phyloP scores from a whole-genome alignment of 2,888 invertebrate species.

The Callimorpha dominula region DNA sequence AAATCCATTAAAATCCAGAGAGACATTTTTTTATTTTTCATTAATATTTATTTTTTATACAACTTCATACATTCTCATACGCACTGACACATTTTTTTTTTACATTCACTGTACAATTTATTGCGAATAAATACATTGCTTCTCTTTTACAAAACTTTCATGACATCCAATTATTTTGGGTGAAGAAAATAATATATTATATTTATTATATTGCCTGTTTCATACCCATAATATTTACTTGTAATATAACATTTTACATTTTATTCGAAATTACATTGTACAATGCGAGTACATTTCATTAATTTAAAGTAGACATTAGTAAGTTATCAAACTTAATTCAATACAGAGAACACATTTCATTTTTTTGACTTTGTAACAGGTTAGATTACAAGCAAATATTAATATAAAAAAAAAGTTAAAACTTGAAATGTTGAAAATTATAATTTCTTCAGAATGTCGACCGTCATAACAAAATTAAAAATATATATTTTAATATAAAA shows the following conservation, averaged over 20 bases:
- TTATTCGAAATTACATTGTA: background rate
- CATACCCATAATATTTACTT: slow-evolving; percentile 26
- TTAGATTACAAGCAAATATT: slow-evolving; percentile 32
- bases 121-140: slow-evolving; percentile 84
- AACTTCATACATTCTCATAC: slow-evolving; percentile 72
- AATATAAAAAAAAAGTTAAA: background rate
- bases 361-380: background rate
- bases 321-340: background rate
- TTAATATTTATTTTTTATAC: slow-evolving; percentile 70
- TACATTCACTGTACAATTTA: slow-evolving; percentile 78
- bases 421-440: background rate
- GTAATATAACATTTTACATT: background rate
- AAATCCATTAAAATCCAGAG: slow-evolving; percentile 70
- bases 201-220: slow-evolving; percentile 10
- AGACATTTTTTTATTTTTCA: slow-evolving; percentile 81
- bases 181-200: slow-evolving; percentile 27
- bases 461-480: slow-evolving; percentile 23
- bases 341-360: background rate
- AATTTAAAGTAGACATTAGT: background rate
- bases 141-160: slow-evolving; percentile 53
- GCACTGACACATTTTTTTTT: slow-evolving; percentile 71
- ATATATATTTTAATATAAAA: slow-evolving; percentile 25
- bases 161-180: slow-evolving; percentile 19
- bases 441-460: slow-evolving; percentile 16
- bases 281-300: background rate